These are phyloP conservation scores for Aphidius colemani DNA, from an alignment of 2,888 invertebrate species.

Conservation along the genomic window DNA sequence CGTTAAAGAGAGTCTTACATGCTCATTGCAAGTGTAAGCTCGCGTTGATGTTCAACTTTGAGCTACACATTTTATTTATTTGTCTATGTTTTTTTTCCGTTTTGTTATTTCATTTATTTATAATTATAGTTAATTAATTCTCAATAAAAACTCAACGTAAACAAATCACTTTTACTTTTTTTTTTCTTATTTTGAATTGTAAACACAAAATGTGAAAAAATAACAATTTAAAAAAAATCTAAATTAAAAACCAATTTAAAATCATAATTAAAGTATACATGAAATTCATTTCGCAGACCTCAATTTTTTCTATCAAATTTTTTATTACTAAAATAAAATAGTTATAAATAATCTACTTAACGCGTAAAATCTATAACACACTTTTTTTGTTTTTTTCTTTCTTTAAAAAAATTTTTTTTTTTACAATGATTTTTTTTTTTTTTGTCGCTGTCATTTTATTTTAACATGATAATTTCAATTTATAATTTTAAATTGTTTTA, in stretches of 20 bases:
- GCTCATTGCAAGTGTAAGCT: slow-evolving; percentile 16
- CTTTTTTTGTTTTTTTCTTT: slow-evolving; percentile 20
- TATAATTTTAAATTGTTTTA: slow-evolving; percentile 14
- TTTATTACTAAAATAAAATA: slow-evolving; percentile 2
- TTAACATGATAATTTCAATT: not conserved
- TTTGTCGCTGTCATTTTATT: no score
- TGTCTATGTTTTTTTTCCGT: not conserved
- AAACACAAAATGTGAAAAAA: slow-evolving; percentile 15
- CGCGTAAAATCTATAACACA: slow-evolving; percentile 1
- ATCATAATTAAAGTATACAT: not conserved
- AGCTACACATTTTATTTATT: no score
- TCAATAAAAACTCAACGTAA: slow-evolving; percentile 17
- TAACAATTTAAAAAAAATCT: slow-evolving; percentile 2
- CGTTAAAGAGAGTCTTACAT: slow-evolving; percentile 8
- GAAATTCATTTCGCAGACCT: not conserved
- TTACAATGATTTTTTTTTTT: slow-evolving; percentile 8
- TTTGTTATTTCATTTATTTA: no score
- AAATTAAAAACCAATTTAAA: not conserved
- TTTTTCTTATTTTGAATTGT: not conserved
- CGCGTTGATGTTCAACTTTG: not conserved
- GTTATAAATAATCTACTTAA: slow-evolving; percentile 5
- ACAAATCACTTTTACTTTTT: slow-evolving; percentile 2
- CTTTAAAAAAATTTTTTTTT: slow-evolving; percentile 10
- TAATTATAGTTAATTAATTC: no score
- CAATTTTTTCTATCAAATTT: not conserved